Conservation (phyloP, 2,888 invertebrate species). For the Tachina fera region DNA sequence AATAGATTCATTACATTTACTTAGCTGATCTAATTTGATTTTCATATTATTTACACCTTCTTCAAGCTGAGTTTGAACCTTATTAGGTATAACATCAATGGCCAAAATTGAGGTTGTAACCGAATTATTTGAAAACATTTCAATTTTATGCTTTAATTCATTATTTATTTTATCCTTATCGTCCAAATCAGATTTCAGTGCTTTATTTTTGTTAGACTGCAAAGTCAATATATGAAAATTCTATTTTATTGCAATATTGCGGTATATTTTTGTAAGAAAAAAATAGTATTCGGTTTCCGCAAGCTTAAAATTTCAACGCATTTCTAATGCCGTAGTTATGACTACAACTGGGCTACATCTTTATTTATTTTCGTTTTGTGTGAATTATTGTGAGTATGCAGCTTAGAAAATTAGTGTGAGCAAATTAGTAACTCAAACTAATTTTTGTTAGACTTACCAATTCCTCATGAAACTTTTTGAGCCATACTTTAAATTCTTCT, state of each 20-base stretch:
- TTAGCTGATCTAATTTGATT: conserved; percentile 40
- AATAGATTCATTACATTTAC: conserved; percentile 28
- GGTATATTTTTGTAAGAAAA: not conserved
- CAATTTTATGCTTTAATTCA: not conserved
- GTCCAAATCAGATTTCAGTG: not conserved
- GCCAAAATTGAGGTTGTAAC: not conserved
- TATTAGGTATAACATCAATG: conserved; percentile 13
- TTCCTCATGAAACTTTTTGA: conserved; percentile 29
- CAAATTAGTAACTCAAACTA: too few relatives aligned
- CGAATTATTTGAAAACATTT: not conserved
- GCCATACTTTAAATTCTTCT: conserved; percentile 32
- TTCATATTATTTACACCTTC: conserved; percentile 22
- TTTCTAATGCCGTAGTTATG: too few relatives aligned
- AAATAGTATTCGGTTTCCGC: not conserved
- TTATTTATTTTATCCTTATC: conserved; percentile 11
- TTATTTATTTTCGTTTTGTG: too few relatives aligned
- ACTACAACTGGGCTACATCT: too few relatives aligned
- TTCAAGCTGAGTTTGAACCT: not conserved
- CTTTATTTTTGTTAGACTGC: not conserved
- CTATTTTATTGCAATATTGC: not conserved
- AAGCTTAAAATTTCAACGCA: too few relatives aligned
- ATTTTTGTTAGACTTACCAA: conserved; percentile 30
- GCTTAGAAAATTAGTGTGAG: too few relatives aligned
- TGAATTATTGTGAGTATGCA: too few relatives aligned
- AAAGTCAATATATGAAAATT: not conserved